These are phyloP conservation scores for Melanerpes formicivorus DNA, from an alignment of 2,113 vertebrate genomes.

Conservation along the genomic window DNA sequence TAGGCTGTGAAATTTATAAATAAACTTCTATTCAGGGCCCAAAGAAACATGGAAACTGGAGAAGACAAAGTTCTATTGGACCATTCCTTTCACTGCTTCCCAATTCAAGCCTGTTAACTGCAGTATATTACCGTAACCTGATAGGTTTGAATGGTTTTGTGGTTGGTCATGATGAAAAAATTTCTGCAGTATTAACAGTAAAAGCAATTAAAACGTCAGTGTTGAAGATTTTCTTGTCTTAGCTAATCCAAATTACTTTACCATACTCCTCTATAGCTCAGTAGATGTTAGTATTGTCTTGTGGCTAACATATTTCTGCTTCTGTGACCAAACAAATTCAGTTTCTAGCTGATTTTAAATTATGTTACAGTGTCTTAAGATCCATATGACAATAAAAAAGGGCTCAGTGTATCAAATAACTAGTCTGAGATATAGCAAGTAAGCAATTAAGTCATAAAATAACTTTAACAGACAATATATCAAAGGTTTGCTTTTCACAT, in stretches of 20 bases:
- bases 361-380: not conserved
- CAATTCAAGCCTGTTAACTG: not conserved
- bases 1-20: not conserved
- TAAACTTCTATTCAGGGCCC: not conserved
- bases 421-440: not conserved
- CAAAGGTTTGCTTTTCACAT: not conserved
- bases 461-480: slow-evolving; percentile 7
- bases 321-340: slow-evolving; percentile 25
- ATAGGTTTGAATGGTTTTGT: not conserved
- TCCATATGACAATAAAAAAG: not conserved
- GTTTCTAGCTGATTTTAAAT: slow-evolving; percentile 27
- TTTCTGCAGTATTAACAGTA: slow-evolving; percentile 21
- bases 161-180: not conserved
- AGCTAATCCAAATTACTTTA: slow-evolving; percentile 36
- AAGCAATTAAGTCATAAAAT: slow-evolving; percentile 20
- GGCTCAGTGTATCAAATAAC: not conserved
- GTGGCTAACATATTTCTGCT: slow-evolving; percentile 4
- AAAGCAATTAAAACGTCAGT: slow-evolving; percentile 28
- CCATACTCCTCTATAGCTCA: not conserved
- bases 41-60: not conserved
- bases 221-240: slow-evolving; percentile 13
- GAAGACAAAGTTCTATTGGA: not conserved
- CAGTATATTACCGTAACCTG: not conserved
- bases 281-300: slow-evolving; percentile 18
- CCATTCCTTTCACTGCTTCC: not conserved